Conservation (phyloP, 2,797 vertebrate species). For the Muraenolepis orangiensis region DNA sequence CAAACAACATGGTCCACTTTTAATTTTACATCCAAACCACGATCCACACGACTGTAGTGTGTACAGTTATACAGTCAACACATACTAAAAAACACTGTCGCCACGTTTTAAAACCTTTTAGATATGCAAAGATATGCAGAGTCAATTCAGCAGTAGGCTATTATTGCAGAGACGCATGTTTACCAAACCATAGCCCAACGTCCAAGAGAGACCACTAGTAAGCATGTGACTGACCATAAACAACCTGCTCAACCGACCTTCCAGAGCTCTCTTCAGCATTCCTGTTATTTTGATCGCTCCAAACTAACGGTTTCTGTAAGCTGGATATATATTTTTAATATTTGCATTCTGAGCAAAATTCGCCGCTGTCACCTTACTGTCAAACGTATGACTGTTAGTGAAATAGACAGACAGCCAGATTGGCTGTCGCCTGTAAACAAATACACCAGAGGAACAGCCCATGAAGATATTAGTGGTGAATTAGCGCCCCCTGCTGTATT, state of each 20-base stretch:
- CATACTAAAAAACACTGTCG: no score
- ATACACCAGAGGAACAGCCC: neutral
- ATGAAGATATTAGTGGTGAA: constrained; percentile 15
- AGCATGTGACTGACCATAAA: no score
- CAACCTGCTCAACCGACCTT: no score
- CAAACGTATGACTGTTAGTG: neutral
- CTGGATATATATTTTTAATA: neutral
- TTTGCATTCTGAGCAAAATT: no score
- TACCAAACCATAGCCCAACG: neutral
- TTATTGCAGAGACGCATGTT: neutral
- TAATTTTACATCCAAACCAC: no score
- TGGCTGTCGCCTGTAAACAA: neutral
- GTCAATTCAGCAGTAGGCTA: neutral
- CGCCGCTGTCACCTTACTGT: no score
- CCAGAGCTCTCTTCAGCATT: neutral
- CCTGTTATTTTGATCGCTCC: neutral
- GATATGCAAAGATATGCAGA: no score
- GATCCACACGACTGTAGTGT: no score
- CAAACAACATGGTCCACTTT: no score
- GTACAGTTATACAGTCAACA: no score
- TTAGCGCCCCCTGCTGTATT: neutral
- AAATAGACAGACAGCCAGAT: neutral
- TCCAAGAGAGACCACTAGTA: neutral
- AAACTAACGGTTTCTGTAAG: neutral
- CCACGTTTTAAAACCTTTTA: no score